Base-by-base conservation (phyloP, 2,888 invertebrate species). In the Agonopterix heracliana region DNA sequence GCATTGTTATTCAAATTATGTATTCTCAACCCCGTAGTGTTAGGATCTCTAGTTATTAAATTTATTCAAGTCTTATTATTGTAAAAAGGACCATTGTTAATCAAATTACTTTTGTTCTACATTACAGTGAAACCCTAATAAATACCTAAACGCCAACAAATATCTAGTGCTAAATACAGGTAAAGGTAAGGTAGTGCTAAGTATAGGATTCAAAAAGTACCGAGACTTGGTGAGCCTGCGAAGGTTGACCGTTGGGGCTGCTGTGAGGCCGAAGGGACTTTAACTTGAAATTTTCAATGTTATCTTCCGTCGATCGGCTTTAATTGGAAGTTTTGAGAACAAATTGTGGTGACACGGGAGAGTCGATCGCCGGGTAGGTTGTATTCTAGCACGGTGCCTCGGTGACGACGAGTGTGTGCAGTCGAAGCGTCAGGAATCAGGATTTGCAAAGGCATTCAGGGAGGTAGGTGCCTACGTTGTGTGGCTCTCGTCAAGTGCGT, bases 161-260 rank as follows among this genome's bases (percentile, higher is more conserved):
- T 67, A 61, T 55, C 71, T 78, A 78, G 68, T 70, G 63, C 74
- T 80, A 80, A 62, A 64, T 65, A 72, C 61, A 74, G 66, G 68
- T 74, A 74, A 68, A 78, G 81, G 78, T 75, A 84, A 81, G 81
- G 78, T 78, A 72, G 70, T 71, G 81, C 82, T 84, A 85, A 87
- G 71, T 80, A 86, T 78, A 86, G 86, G 85, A 84, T 84, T 78
- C 61, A 87, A 87, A 86, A 77, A 82, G 83, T 88, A 88, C 87
- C 87, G 83, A 86, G 74, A 82, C 73, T 78, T 83, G 85, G 76
- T 84, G 86, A 78, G 86, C 81, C 77, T 77, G 77, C 70, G 76
- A 64, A 66, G 74, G 80, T 77, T 63, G 82, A 75, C 76, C 81
- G 81, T 70, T 74, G 70, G 70, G 79, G 77, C 80, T 79, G 85